Conservation (phyloP, 2,113 vertebrate genomes). For the Catharus minimus region DNA sequence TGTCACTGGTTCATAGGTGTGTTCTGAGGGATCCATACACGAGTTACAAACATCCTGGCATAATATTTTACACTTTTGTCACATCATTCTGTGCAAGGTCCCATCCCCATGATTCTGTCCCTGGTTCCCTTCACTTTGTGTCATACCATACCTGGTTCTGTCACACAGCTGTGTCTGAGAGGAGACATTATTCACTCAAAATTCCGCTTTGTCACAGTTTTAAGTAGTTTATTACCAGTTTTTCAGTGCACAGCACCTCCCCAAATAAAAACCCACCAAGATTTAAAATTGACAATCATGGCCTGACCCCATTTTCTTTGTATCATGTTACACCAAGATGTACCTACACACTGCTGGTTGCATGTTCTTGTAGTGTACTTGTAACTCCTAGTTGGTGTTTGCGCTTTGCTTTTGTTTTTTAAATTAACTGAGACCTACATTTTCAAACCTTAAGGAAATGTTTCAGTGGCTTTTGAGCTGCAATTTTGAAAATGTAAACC, state of each 20-base stretch:
- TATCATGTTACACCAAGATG: constrained; percentile 55
- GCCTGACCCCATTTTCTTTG: constrained; percentile 41
- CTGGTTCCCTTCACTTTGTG: constrained; percentile 56
- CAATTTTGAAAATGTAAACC: constrained; percentile 78
- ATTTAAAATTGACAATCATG: neutral
- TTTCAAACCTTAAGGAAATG: constrained; percentile 74
- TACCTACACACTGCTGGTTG: constrained; percentile 70
- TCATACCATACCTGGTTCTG: constrained; percentile 44
- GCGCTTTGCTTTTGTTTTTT: constrained; percentile 76
- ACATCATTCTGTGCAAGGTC: constrained; percentile 21
- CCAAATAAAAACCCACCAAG: neutral
- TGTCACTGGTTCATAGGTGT: neutral
- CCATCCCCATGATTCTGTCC: constrained; percentile 42
- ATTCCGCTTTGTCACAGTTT: neutral
- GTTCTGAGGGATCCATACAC: constrained; percentile 34
- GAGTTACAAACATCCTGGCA: neutral
- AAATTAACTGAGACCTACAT: constrained; percentile 73
- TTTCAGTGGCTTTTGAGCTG: constrained; percentile 66
- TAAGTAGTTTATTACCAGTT: neutral
- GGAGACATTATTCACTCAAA: constrained; percentile 4
- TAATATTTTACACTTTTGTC: constrained; percentile 22
- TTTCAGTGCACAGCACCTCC: neutral
- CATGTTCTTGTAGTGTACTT: constrained; percentile 73
- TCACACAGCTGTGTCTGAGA: constrained; percentile 14
- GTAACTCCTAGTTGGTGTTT: constrained; percentile 72